phyloP scores from a whole-genome alignment of 2,888 invertebrate species.

The Synergus laeviventris region DNA sequence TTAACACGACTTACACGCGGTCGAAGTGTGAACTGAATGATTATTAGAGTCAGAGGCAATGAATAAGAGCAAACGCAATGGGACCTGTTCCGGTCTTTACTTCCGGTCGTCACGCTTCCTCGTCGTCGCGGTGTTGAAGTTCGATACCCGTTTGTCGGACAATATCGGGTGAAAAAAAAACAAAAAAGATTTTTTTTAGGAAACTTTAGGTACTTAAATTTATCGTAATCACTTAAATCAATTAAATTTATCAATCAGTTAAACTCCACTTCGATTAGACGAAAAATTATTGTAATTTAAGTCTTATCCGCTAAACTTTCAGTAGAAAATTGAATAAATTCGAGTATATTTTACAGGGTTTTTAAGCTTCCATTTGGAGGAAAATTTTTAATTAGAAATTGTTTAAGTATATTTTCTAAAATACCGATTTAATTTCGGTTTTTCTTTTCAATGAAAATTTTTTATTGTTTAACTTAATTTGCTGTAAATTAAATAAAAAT shows the following conservation, averaged over 20 bases:
- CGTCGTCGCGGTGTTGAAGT: constrained; percentile 17
- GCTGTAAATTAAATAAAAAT: background rate
- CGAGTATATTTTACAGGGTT: too few relatives aligned
- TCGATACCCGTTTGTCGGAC: constrained; percentile 30
- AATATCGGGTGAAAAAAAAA: constrained; percentile 22
- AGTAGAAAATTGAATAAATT: too few relatives aligned
- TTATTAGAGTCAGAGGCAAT: constrained; percentile 56
- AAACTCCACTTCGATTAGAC: too few relatives aligned
- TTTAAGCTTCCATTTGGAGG: too few relatives aligned
- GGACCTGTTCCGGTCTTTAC: constrained; percentile 65
- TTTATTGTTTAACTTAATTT: background rate
- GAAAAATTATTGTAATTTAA: too few relatives aligned
- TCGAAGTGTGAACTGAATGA: constrained; percentile 61
- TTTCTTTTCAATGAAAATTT: background rate
- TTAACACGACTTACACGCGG: constrained; percentile 41
- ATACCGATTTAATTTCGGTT: background rate
- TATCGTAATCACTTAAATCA: too few relatives aligned
- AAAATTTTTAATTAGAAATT: too few relatives aligned
- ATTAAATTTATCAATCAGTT: too few relatives aligned
- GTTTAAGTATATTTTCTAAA: too few relatives aligned
- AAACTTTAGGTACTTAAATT: background rate
- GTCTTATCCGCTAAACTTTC: too few relatives aligned
- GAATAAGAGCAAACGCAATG: constrained; percentile 56
- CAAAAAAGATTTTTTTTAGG: background rate
- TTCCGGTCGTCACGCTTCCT: constrained; percentile 64